A percentile compares a stretch with the other conserved stretches of the same genome.
These are phyloP conservation scores for Ciconia stormi DNA, from an alignment of 2,113 vertebrate species.

Conservation along the genomic window DNA sequence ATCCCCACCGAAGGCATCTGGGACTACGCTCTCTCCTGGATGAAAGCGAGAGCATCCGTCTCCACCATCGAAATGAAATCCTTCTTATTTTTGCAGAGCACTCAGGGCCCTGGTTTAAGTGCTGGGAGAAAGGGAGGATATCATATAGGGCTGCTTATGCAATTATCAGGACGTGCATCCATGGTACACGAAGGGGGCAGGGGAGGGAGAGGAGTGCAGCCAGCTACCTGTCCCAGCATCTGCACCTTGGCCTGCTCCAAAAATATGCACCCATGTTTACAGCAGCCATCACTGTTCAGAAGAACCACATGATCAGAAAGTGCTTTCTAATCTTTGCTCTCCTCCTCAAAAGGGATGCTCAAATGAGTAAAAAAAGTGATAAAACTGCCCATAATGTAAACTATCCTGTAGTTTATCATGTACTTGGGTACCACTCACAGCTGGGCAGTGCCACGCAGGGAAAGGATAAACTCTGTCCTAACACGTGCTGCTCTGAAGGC, in stretches of 20 bases:
- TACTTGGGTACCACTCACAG: background rate
- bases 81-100: background rate
- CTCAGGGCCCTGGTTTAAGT: background rate
- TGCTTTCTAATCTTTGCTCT: background rate
- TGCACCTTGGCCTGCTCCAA: background rate
- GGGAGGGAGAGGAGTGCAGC: background rate
- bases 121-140: background rate
- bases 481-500: background rate
- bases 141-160: background rate
- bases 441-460: background rate
- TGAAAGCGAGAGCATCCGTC: slow-evolving; percentile 24
- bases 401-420: background rate
- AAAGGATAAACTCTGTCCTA: background rate
- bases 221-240: background rate
- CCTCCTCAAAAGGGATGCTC: background rate
- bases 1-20: background rate
- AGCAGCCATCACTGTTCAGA: background rate
- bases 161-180: background rate
- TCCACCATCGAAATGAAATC: background rate
- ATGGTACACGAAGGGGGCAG: fast-evolving
- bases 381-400: background rate
- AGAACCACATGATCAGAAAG: background rate
- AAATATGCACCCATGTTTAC: background rate
- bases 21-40: background rate
- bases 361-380: background rate